phyloP scores from a whole-genome alignment of 1,140 invertebrate species.

The Bradysia coprophila region DNA sequence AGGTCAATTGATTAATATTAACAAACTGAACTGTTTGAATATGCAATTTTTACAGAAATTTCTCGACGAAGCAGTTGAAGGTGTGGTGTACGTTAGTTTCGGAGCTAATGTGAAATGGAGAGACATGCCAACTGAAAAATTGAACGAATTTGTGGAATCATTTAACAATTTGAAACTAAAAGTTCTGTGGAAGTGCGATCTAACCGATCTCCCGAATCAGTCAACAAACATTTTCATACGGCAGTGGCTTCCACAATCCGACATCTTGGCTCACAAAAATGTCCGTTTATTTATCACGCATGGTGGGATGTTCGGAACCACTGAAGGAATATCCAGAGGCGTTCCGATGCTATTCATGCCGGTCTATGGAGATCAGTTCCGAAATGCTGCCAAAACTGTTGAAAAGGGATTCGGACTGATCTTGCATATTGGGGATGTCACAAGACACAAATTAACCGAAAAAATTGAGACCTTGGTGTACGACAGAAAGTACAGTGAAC shows the following conservation, averaged over 20 bases:
- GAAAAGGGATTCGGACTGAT: constrained; percentile 17
- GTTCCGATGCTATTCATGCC: constrained; percentile 45
- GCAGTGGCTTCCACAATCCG: constrained; percentile 48
- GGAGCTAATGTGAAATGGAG: constrained; percentile 34
- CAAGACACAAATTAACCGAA: constrained; percentile 11
- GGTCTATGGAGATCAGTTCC: constrained; percentile 36
- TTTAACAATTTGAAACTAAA: constrained; percentile 35
- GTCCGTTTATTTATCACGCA: constrained; percentile 41
- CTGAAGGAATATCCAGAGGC: constrained; percentile 42
- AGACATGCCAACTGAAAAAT: constrained; percentile 24
- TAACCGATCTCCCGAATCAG: constrained; percentile 22
- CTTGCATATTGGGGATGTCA: constrained; percentile 16
- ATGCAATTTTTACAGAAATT: constrained; percentile 20
- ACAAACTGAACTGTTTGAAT: not conserved
- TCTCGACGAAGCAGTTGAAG: constrained; percentile 28
- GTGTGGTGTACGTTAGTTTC: constrained; percentile 37
- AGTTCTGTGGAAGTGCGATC: constrained; percentile 41
- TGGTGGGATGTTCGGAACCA: constrained; percentile 42
- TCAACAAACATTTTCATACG: constrained; percentile 36
- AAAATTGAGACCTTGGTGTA: constrained; percentile 15
- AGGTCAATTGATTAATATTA: constrained; percentile 6
- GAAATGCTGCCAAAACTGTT: constrained; percentile 19
- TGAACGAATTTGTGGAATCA: constrained; percentile 25
- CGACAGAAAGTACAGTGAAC: constrained; percentile 18
- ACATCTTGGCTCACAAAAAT: constrained; percentile 29